Base-by-base conservation (phyloP, 2,888 invertebrate genomes). In the Artemia sinica region DNA sequence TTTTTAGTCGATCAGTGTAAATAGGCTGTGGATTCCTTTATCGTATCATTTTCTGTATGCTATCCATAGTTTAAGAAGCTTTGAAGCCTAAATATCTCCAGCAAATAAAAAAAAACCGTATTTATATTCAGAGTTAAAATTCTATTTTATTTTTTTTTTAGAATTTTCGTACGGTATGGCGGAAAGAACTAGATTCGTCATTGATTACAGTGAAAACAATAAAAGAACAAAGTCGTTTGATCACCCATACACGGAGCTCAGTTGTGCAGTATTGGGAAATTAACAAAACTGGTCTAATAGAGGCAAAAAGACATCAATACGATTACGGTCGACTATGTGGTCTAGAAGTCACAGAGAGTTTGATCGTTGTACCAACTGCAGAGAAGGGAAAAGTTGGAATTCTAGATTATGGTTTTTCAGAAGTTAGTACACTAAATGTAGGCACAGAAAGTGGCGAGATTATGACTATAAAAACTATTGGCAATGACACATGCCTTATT, bases 271-370 rank as follows among this genome's bases (percentile, higher is more conserved):
- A n/a, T 18, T 58, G 63, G 63, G n/a, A n/a, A 58, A 8, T 58
- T 18, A 58, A n/a, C 28, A 28, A 8, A 58, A 28, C n/a, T 28
- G 63, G 63, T 18, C 63, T 58, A 28, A 58, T 58, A 28, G 28
- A 58, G 14, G 10, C n/a, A 58, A n/a, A 58, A 9, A 58, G 9
- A 58, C 2, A 10, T 2, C 9, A 28, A 8, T 58, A 58, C 63
- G 63, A 58, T 18, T 58, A 58, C 63, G 28, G n/a, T n/a, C 63
- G 63, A 18, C 28, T 58, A 8, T 58, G 63, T 58, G 63, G 63
- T 18, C 28, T 58, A 58, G 14, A 58, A 58, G 63, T 58, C 28
- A 58, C 63, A 18, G 28, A 58, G 28, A n/a, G 28, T 1, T 18
- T 18, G 1, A 58, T 58, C n/a, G 10, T 58, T 18, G 63, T 58